Conservation (phyloP, 2,797 vertebrate genomes). For the Acipenser ruthenus region DNA sequence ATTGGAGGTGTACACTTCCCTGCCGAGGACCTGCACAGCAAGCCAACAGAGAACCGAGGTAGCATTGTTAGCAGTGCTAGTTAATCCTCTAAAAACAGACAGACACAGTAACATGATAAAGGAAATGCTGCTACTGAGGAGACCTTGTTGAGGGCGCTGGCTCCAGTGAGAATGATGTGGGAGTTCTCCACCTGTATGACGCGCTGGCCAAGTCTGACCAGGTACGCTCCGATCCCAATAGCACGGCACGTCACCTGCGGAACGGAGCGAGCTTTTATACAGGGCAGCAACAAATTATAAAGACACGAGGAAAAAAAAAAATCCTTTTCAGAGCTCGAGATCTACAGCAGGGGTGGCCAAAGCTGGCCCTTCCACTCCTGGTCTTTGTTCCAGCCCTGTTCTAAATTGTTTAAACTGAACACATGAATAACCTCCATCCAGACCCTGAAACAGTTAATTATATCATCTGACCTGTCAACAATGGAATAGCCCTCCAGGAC, state of each 20-base stretch:
- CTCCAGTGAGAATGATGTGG: constrained; percentile 91
- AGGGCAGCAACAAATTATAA: neutral
- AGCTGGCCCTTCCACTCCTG: no score
- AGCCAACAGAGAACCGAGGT: neutral
- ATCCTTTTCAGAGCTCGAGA: no score
- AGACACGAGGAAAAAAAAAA: neutral
- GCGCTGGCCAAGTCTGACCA: constrained; percentile 87
- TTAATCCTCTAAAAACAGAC: neutral
- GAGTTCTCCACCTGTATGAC: constrained; percentile 97
- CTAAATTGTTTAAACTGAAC: no score
- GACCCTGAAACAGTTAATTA: no score
- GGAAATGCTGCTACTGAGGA: neutral
- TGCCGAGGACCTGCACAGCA: constrained; percentile 73
- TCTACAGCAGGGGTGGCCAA: no score
- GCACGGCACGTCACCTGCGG: constrained; percentile 85
- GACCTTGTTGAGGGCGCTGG: constrained; percentile 88
- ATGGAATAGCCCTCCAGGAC: no score
- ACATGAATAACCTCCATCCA: no score
- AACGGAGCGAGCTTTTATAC: neutral
- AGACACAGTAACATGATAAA: neutral
- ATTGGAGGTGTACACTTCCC: constrained; percentile 92
- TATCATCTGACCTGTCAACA: no score
- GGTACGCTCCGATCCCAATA: constrained; percentile 87
- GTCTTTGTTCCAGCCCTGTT: no score
- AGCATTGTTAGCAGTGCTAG: neutral